phyloP scores from a whole-genome alignment of 2,888 invertebrate genomes.

The Hylaea fasciaria region DNA sequence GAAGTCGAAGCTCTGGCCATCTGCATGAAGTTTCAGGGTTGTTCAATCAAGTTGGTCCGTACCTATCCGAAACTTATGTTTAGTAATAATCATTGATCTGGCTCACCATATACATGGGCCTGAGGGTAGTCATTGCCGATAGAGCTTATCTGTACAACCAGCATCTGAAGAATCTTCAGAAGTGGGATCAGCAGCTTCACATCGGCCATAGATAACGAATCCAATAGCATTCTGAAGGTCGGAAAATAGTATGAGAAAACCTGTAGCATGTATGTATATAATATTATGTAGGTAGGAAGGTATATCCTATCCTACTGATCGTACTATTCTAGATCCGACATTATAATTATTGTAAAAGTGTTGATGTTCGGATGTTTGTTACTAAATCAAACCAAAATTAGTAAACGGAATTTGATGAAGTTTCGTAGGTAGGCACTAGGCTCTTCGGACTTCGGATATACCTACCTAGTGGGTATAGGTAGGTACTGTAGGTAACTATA shows the following conservation, averaged over 20 bases:
- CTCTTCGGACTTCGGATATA: no score
- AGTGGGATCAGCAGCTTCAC: slow-evolving; percentile 47
- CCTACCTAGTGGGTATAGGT: no score
- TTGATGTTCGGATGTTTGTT: no score
- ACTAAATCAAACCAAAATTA: no score
- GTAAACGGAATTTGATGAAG: no score
- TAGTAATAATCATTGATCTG: neutral
- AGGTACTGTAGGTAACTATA: no score
- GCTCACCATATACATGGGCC: slow-evolving; percentile 46
- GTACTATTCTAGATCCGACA: no score
- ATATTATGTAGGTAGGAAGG: no score
- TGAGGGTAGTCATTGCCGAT: slow-evolving; percentile 43
- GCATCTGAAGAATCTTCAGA: slow-evolving; percentile 40
- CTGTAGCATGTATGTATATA: neutral
- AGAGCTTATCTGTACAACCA: slow-evolving; percentile 37
- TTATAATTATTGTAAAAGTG: no score
- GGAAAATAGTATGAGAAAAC: neutral
- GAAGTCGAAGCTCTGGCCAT: slow-evolving; percentile 64
- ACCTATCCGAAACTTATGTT: neutral
- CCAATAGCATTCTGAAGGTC: slow-evolving; percentile 43
- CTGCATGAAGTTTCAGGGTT: slow-evolving; percentile 37
- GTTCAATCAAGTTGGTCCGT: neutral
- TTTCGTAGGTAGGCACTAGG: no score
- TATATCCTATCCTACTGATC: no score
- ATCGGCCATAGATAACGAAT: slow-evolving; percentile 34